Evolutionary conservation across 2,113 vertebrate genomes (phyloP).

Genomic region (Parotia lawesii): DNA sequence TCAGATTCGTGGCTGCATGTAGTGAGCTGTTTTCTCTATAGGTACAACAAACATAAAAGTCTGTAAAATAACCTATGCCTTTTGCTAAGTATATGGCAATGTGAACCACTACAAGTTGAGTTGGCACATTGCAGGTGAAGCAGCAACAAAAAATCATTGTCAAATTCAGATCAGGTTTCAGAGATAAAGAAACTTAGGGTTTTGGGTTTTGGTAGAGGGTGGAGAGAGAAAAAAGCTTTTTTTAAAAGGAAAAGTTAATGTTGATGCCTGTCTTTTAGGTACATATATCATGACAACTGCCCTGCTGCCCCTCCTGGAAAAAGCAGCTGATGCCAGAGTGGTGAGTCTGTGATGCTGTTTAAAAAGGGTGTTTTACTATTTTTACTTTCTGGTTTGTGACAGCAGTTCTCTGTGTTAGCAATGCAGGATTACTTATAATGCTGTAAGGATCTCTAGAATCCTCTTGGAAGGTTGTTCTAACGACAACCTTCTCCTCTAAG

Average conservation of each 20-base stretch:
- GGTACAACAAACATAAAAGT: not conserved
- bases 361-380: not conserved
- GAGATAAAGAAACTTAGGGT: not conserved
- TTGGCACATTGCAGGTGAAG: not conserved
- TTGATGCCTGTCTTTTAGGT: conserved; percentile 59
- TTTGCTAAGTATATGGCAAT: not conserved
- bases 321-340: conserved; percentile 78
- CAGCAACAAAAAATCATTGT: not conserved
- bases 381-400: not conserved
- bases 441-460: not conserved
- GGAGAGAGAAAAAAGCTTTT: not conserved
- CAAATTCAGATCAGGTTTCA: not conserved
- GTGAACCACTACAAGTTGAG: not conserved
- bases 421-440: not conserved
- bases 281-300: conserved; percentile 80
- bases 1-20: not conserved
- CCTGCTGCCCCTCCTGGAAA: conserved; percentile 77
- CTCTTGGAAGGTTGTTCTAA: not conserved
- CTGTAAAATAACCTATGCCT: not conserved
- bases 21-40: not conserved
- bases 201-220: not conserved
- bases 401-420: not conserved
- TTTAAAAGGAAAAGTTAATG: not conserved
- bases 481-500: not conserved
- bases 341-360: conserved; percentile 64